Evolutionary conservation across 92 coral and sea anemone species (phyloP).

Genomic region (Paragorgia papillata): DNA sequence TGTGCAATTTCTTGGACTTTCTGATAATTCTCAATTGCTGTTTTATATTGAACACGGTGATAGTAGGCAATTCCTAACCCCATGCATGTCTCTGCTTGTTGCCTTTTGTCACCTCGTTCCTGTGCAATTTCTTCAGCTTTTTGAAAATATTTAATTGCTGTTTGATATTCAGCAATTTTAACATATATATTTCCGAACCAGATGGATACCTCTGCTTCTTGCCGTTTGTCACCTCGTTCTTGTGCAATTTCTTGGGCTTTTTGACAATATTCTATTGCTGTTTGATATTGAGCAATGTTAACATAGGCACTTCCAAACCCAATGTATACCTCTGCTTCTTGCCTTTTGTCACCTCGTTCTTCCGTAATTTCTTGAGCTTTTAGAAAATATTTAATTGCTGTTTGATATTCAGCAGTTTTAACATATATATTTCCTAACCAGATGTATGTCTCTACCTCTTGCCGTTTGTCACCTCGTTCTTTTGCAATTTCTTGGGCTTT

Average conservation of each 20-base stretch:
- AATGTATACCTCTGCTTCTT: too few species aligned
- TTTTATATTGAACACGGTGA: not conserved
- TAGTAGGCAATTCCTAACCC: slow-evolving; percentile 20
- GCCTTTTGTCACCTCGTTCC: slow-evolving; percentile 32
- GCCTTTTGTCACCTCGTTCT: too few species aligned
- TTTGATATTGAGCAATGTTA: too few species aligned
- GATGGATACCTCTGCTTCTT: not conserved
- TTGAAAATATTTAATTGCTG: not conserved
- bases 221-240: not conserved
- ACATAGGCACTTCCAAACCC: too few species aligned
- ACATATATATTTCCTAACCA: not conserved
- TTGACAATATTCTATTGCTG: too few species aligned
- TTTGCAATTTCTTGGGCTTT: slow-evolving; percentile 17
- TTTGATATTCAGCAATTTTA: not conserved
- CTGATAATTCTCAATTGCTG: slow-evolving; percentile 29
- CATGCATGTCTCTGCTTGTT: not conserved
- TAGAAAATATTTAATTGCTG: not conserved
- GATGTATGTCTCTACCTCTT: not conserved
- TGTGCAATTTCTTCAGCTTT: slow-evolving; percentile 25
- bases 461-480: not conserved
- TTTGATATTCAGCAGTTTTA: not conserved
- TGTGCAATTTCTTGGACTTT: slow-evolving; percentile 32
- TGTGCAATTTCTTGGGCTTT: too few species aligned
- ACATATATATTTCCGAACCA: not conserved
- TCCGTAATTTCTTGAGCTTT: not conserved